Conservation (phyloP, 1,140 invertebrate genomes). For the Brachionus paranguensis region DNA sequence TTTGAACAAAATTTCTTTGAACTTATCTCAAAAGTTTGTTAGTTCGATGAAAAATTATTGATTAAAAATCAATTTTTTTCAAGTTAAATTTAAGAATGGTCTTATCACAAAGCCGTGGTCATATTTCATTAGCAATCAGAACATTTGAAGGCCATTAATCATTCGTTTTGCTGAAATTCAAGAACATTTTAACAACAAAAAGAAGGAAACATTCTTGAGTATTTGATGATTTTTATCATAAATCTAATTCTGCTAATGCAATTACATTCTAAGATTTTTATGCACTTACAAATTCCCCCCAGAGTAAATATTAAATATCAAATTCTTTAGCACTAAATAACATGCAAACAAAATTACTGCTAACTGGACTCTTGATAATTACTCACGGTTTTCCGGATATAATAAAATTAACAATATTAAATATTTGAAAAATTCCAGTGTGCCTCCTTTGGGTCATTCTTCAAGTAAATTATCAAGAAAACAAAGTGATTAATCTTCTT, state of each 20-base stretch:
- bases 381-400: neutral
- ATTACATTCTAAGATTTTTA: constrained; percentile 8
- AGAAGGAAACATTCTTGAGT: constrained; percentile 7
- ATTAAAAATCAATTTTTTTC: constrained; percentile 31
- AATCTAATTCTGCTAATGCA: constrained; percentile 30
- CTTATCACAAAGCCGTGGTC: constrained; percentile 26
- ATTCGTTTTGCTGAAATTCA: constrained; percentile 19
- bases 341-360: constrained; percentile 14
- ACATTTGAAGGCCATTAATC: constrained; percentile 36
- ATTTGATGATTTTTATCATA: constrained; percentile 38
- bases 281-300: neutral
- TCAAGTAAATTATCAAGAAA: neutral
- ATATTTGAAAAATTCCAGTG: neutral
- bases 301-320: constrained; percentile 8
- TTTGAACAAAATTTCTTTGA: constrained; percentile 27
- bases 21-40: constrained; percentile 15
- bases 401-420: neutral
- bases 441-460: neutral
- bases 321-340: constrained; percentile 12
- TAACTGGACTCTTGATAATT: constrained; percentile 35
- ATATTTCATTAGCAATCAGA: constrained; percentile 27
- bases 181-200: constrained; percentile 21
- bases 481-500: neutral
- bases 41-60: neutral
- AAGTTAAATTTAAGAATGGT: constrained; percentile 16